These are phyloP conservation scores for Ptychoptera albimana DNA, from an alignment of 2,888 invertebrate genomes.

Conservation along the genomic window DNA sequence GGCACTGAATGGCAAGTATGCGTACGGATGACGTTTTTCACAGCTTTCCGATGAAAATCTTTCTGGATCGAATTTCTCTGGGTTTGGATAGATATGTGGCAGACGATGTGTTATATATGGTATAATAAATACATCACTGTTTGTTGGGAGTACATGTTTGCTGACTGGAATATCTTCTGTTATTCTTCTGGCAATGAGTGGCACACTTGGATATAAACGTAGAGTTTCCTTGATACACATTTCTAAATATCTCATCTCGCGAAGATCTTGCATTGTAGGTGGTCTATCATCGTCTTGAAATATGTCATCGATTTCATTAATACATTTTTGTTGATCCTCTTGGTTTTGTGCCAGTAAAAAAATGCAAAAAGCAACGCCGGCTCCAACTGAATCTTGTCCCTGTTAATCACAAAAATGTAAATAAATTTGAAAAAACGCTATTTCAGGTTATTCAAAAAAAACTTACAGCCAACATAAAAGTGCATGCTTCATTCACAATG, in stretches of 20 bases:
- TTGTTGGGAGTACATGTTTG: conserved; percentile 34
- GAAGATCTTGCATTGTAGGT: conserved; percentile 38
- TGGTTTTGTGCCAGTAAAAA: conserved; percentile 37
- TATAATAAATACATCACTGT: conserved; percentile 36
- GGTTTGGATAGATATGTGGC: conserved; percentile 36
- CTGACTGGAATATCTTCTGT: conserved; percentile 29
- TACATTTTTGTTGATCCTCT: conserved; percentile 31
- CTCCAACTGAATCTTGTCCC: conserved; percentile 45
- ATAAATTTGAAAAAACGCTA: background rate
- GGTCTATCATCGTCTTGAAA: conserved; percentile 29
- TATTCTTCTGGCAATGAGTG: conserved; percentile 25
- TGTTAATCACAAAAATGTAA: conserved; percentile 15
- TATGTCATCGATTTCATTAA: conserved; percentile 32
- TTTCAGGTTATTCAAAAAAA: conserved; percentile 16
- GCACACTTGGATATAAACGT: conserved; percentile 32
- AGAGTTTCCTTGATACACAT: conserved; percentile 53
- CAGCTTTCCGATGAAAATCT: conserved; percentile 36
- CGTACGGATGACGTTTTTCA: conserved; percentile 36
- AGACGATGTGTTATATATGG: conserved; percentile 41
- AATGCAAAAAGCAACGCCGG: conserved; percentile 38
- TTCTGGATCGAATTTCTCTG: conserved; percentile 38
- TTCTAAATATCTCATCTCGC: conserved; percentile 48
- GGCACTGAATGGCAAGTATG: conserved; percentile 41
- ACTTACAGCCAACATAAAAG: conserved; percentile 40
- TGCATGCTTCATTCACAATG: conserved; percentile 41